Evolutionary conservation across 2,113 vertebrate species (phyloP).

Genomic region (Sebastes fasciatus): DNA sequence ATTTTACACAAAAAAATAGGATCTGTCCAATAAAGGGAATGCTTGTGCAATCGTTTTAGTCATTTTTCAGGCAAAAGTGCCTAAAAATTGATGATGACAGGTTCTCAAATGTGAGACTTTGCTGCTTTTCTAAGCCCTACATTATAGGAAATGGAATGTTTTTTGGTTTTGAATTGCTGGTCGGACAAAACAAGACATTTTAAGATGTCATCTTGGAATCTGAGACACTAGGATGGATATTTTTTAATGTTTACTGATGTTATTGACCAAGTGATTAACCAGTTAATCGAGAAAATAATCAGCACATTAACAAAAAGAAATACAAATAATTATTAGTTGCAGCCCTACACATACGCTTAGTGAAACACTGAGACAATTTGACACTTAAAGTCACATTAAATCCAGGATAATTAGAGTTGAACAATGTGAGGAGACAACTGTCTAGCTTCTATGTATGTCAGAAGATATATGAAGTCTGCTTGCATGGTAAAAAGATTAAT

Average conservation of each 20-base stretch:
- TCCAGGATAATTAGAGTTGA: neutral
- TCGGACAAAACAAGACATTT: neutral
- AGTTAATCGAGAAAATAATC: neutral
- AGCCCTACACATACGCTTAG: neutral
- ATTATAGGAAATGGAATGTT: neutral
- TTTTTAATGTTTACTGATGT: neutral
- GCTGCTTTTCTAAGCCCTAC: neutral
- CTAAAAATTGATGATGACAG: neutral
- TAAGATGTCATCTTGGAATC: neutral
- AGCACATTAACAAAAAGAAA: neutral
- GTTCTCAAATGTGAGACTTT: neutral
- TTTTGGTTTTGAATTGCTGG: neutral
- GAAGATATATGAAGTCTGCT: neutral
- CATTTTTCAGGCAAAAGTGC: neutral
- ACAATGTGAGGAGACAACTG: neutral
- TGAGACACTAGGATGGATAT: neutral
- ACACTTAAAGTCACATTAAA: neutral
- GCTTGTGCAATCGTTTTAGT: too few relatives aligned
- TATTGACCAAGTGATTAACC: neutral
- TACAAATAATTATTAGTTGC: neutral
- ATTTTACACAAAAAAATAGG: neutral
- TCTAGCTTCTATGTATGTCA: neutral
- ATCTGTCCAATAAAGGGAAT: neutral
- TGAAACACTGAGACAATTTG: neutral
- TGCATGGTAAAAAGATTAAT: neutral